Conservation (phyloP, 2,113 vertebrate genomes). For the Brachypteracias leptosomus region DNA sequence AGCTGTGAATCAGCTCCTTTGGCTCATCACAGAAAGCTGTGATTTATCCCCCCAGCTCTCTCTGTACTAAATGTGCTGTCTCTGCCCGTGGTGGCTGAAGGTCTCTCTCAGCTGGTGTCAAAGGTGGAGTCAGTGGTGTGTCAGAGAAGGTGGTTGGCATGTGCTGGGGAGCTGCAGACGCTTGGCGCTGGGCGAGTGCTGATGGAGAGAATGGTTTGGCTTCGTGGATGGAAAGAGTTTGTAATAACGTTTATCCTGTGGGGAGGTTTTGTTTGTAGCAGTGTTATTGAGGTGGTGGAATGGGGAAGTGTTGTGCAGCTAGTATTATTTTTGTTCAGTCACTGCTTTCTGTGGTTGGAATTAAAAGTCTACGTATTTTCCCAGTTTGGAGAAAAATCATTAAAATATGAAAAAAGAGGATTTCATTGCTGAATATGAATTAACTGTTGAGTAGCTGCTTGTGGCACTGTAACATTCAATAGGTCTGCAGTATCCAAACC, state of each 20-base stretch:
- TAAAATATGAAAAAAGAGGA: neutral
- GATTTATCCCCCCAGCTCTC: neutral
- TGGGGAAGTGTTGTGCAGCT: neutral
- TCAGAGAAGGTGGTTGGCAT: neutral
- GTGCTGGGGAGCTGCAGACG: neutral
- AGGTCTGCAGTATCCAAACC: neutral
- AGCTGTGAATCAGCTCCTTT: neutral
- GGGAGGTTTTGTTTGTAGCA: conserved; percentile 4
- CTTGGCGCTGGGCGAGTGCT: neutral
- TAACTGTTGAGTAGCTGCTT: neutral
- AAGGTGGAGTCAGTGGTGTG: neutral
- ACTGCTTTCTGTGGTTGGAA: neutral
- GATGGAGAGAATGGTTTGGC: conserved; percentile 21
- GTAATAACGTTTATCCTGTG: neutral
- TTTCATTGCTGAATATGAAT: neutral
- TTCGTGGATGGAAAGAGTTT: conserved; percentile 25
- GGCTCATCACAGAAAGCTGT: neutral
- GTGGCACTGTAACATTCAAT: neutral
- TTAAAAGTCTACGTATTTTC: neutral
- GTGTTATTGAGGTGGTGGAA: neutral
- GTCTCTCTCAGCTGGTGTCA: neutral
- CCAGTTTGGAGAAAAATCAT: neutral
- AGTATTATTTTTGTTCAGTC: neutral
- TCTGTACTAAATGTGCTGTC: neutral
- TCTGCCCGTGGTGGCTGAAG: neutral